Base-by-base conservation (phyloP, 2,113 vertebrate genomes). In the Condylura cristata region DNA sequence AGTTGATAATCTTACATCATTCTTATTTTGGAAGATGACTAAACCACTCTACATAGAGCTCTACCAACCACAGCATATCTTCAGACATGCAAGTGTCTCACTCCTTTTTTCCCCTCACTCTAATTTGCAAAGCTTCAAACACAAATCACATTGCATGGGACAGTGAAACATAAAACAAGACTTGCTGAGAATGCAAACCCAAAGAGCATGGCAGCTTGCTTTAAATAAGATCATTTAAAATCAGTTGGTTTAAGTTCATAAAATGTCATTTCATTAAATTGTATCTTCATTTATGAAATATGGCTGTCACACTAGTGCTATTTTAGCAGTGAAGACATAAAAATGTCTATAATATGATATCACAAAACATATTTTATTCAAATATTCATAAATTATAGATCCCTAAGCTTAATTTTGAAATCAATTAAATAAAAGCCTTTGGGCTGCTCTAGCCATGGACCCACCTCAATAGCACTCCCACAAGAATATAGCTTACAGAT, bases 181-280 rank as follows among this genome's bases (percentile, higher is more conserved):
- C 32, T 87, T 78, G 86, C 41, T 89, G 66, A 91, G 41, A n/a
- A 72, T 6, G 4, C 58, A 68, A 83, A 71, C 34, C 24, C 61
- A 82, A 46, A 63, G 48, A 68, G 22, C 48, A 81, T 11, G 39
- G 24, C 34, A 78, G 53, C 86, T 78, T 78, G 58, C 34, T 95
- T 80, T 88, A 89, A 82, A 84, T 32, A 86, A 95, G n/a, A 90
- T 74, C 20, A 60, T 30, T 75, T 80, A 60, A 68, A 80, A 61
- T 71, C 39, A 46, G 34, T 89, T 80, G n/a, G 37, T 68, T 68
- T 63, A 89, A 90, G 41, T 90, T 91, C 71, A 92, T 71, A 80
- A 83, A 89, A 71, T 76, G 76, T 74, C 53, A 92, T 71, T 93
- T 90, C 56, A 94, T 91, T 86, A 84, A 84, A 48, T 39, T 79